Evolutionary conservation across 2,113 vertebrate species (phyloP).

Genomic region (Ailurus styani): DNA sequence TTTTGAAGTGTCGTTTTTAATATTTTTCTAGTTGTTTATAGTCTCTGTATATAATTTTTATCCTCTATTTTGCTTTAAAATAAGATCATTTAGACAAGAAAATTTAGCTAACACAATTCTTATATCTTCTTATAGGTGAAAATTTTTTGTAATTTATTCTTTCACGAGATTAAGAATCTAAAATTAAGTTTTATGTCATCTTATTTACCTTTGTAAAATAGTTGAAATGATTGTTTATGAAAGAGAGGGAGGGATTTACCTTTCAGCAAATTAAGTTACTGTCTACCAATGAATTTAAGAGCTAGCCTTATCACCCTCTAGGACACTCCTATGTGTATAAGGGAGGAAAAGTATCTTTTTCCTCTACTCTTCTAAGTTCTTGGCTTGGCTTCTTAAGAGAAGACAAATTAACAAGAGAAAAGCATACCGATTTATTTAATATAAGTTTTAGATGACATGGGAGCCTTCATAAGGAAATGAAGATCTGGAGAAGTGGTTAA

Average conservation of each 20-base stretch:
- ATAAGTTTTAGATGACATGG: background rate
- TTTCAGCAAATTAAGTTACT: background rate
- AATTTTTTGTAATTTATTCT: background rate
- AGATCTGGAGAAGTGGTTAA: background rate
- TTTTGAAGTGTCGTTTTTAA: background rate
- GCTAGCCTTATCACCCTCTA: background rate
- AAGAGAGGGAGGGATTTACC: background rate
- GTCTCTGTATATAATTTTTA: background rate
- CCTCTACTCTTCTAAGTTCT: background rate
- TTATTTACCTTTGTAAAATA: conserved; percentile 6
- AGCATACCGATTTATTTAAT: background rate
- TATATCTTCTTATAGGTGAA: background rate
- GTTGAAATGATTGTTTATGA: background rate
- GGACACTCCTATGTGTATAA: background rate
- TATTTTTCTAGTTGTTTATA: background rate
- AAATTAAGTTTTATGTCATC: background rate
- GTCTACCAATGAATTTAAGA: background rate
- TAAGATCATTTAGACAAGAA: background rate
- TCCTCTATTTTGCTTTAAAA: background rate
- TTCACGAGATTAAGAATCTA: background rate
- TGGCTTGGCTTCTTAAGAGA: background rate
- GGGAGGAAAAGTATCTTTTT: background rate
- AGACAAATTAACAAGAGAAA: background rate
- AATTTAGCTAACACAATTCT: background rate
- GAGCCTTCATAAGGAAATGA: background rate